Percentiles rank a stretch among this genome's conserved stretches.
These are phyloP conservation scores for Nephrotoma flavescens DNA, from an alignment of 2,888 invertebrate species.

Conservation along the genomic window DNA sequence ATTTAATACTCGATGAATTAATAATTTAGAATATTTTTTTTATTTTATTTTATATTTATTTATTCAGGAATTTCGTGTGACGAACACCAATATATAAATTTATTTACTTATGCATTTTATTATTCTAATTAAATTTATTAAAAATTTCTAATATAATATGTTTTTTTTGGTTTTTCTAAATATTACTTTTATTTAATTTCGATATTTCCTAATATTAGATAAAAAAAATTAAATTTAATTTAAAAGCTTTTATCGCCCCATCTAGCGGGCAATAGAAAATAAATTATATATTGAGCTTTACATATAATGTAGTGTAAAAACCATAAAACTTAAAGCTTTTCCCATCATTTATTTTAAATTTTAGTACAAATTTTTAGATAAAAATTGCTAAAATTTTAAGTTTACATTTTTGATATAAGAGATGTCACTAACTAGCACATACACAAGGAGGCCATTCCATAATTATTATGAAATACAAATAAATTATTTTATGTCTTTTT, in stretches of 20 bases:
- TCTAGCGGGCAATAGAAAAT: neutral
- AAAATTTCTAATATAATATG: neutral
- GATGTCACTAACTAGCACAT: neutral
- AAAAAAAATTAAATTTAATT: neutral
- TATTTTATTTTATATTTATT: neutral
- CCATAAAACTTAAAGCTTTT: conserved; percentile 3
- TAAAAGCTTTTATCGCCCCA: neutral
- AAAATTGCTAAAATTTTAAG: neutral
- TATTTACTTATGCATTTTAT: neutral
- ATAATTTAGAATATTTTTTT: neutral
- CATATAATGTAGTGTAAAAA: neutral
- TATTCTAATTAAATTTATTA: neutral
- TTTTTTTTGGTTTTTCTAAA: neutral
- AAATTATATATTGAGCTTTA: neutral
- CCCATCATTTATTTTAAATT: neutral
- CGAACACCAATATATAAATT: neutral
- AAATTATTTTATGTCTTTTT: neutral
- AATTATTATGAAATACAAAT: neutral
- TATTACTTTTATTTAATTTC: neutral
- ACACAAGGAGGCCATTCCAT: neutral
- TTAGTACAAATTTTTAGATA: neutral
- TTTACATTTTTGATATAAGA: neutral
- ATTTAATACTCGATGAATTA: neutral
- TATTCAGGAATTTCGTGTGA: neutral
- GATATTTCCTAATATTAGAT: neutral